Evolutionary conservation across 1,140 invertebrate species (phyloP).

Genomic region (Polyergus mexicanus): DNA sequence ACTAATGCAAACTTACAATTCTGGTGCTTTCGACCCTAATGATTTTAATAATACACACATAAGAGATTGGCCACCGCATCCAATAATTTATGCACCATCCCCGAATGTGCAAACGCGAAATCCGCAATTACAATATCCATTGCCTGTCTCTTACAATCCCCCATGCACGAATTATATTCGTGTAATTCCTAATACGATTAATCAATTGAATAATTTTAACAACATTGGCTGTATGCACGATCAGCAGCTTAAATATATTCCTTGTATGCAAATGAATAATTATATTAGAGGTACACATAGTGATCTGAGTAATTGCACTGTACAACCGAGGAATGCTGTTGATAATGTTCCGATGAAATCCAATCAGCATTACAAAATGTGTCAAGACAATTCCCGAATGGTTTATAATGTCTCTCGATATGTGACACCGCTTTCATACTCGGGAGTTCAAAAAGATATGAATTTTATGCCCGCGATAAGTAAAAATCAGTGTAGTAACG

Average conservation of each 20-base stretch:
- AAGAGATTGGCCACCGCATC: slow-evolving; percentile 41
- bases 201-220: slow-evolving; percentile 30
- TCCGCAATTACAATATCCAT: slow-evolving; percentile 57
- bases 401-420: background rate
- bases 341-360: slow-evolving; percentile 30
- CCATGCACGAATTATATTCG: slow-evolving; percentile 27
- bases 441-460: slow-evolving; percentile 24
- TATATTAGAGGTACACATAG: slow-evolving; percentile 37
- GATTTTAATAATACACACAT: slow-evolving; percentile 43
- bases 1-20: slow-evolving; percentile 57
- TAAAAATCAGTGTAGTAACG: slow-evolving; percentile 35
- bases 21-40: slow-evolving; percentile 13
- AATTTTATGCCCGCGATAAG: slow-evolving; percentile 18
- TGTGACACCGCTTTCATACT: slow-evolving; percentile 31
- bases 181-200: background rate
- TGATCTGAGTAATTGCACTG: slow-evolving; percentile 27
- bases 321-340: slow-evolving; percentile 18
- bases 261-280: slow-evolving; percentile 45
- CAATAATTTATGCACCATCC: slow-evolving; percentile 46
- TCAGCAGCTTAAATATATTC: slow-evolving; percentile 49
- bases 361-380: slow-evolving; percentile 57
- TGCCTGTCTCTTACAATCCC: slow-evolving; percentile 48
- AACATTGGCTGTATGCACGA: slow-evolving; percentile 15
- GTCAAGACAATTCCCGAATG: slow-evolving; percentile 44
- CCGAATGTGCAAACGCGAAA: slow-evolving; percentile 67